Evolutionary conservation across 2,797 vertebrate species (phyloP).

Genomic region (Micrastur ruficollis): DNA sequence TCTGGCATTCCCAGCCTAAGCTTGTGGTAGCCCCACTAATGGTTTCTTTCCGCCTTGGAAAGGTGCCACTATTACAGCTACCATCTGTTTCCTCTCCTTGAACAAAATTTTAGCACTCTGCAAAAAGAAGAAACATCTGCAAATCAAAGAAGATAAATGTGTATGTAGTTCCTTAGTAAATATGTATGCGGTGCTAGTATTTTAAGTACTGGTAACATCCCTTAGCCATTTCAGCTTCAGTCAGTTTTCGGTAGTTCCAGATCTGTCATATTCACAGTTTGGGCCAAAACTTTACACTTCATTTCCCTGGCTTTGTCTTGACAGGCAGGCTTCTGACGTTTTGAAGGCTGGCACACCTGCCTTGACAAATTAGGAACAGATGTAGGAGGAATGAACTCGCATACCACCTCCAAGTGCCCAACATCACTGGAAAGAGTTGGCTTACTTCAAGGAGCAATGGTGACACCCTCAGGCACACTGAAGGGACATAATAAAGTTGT

Average conservation of each 20-base stretch:
- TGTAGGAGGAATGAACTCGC: not conserved
- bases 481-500: not conserved
- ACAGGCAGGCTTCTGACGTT: not conserved
- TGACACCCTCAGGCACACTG: not conserved
- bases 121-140: not conserved
- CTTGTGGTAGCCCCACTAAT: not conserved
- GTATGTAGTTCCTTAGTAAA: not conserved
- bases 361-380: not conserved
- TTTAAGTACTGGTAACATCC: not conserved
- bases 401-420: not conserved
- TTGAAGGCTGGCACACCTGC: not conserved
- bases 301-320: not conserved
- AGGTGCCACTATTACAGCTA: not conserved
- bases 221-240: not conserved
- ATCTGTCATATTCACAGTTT: not conserved
- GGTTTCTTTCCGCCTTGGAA: slow-evolving; percentile 21
- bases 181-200: not conserved
- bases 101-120: not conserved
- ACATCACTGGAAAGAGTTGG: not conserved
- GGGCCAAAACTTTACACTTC: not conserved
- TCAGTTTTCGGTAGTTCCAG: not conserved
- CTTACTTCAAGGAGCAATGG: not conserved
- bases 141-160: not conserved
- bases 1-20: not conserved
- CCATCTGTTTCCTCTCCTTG: not conserved